Evolutionary conservation across 2,888 invertebrate species (phyloP).

Genomic region (Tipula unca): DNA sequence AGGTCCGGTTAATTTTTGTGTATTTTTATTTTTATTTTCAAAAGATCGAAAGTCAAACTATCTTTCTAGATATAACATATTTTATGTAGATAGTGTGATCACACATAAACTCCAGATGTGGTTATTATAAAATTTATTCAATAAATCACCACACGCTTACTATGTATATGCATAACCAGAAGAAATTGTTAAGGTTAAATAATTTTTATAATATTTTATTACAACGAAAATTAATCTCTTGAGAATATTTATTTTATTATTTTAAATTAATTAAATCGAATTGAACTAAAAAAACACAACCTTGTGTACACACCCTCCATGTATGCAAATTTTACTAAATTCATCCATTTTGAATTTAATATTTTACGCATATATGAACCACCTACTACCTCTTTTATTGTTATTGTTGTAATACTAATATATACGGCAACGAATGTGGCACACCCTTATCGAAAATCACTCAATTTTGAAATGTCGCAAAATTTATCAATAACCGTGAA

Average conservation of each 20-base stretch:
- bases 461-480: background rate
- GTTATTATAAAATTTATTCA: background rate
- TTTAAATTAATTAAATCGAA: background rate
- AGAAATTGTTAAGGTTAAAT: background rate
- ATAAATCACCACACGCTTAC: background rate
- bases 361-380: background rate
- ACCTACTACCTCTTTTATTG: too few relatives aligned
- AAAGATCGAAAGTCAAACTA: background rate
- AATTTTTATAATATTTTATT: too few relatives aligned
- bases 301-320: background rate
- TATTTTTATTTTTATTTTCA: background rate
- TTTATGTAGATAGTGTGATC: too few relatives aligned
- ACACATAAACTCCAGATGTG: background rate
- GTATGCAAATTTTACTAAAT: background rate
- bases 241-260: background rate
- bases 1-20: background rate
- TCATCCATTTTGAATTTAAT: background rate
- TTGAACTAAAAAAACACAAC: too few relatives aligned
- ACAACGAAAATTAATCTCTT: background rate
- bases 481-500: background rate
- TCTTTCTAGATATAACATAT: background rate
- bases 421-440: too few relatives aligned
- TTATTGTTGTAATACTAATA: too few relatives aligned
- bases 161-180: background rate
- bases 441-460: background rate